These are phyloP conservation scores for Gavia stellata DNA, from an alignment of 2,113 vertebrate species.

Conservation along the genomic window DNA sequence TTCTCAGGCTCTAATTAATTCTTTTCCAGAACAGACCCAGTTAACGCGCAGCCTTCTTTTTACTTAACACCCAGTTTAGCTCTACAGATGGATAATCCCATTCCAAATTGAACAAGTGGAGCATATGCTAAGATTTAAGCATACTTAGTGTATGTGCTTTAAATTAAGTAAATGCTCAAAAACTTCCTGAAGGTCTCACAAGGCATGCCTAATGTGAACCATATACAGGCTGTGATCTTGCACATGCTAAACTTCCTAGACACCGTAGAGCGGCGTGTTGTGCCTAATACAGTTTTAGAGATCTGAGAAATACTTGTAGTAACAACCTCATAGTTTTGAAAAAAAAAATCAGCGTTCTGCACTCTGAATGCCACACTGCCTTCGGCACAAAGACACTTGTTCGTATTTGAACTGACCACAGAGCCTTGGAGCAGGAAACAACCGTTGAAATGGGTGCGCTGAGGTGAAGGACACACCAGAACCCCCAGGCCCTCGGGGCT, in stretches of 20 bases:
- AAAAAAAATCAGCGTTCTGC: background rate
- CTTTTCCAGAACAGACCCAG: background rate
- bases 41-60: background rate
- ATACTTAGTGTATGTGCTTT: background rate
- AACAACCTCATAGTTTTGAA: background rate
- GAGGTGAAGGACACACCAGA: background rate
- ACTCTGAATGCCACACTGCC: fast-evolving
- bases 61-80: background rate
- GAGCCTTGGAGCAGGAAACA: background rate
- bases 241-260: background rate
- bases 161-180: background rate
- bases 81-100: background rate
- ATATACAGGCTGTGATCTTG: background rate
- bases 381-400: background rate
- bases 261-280: background rate
- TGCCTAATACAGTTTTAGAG: background rate
- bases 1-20: background rate
- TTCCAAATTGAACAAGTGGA: background rate
- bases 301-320: background rate
- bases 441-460: fast-evolving
- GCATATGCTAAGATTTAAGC: background rate
- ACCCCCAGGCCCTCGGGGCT: background rate
- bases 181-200: background rate
- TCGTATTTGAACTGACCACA: background rate
- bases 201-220: background rate